phyloP scores from a whole-genome alignment of 2,797 vertebrate species.

The Hyperoplus lanceolatus region DNA sequence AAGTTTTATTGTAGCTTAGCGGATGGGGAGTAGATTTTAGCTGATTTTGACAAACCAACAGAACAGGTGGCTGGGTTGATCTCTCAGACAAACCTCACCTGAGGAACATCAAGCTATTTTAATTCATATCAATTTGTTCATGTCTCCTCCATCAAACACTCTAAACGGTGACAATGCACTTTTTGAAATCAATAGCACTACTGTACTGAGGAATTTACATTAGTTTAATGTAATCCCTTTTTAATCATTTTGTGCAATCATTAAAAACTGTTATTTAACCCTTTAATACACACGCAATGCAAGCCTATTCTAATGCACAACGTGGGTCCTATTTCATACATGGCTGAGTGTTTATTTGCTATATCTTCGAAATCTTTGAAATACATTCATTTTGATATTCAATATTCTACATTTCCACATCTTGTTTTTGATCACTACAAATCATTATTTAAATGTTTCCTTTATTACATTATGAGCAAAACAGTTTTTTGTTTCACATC shows the following conservation, averaged over 20 bases:
- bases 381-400: too few relatives aligned
- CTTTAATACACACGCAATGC: too few relatives aligned
- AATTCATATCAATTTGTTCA: neutral
- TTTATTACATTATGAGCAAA: too few relatives aligned
- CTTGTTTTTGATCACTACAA: too few relatives aligned
- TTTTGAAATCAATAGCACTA: neutral
- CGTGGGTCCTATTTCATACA: too few relatives aligned
- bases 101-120: neutral
- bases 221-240: slow-evolving; percentile 14
- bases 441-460: too few relatives aligned
- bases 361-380: too few relatives aligned
- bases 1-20: neutral
- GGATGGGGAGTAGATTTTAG: neutral
- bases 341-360: too few relatives aligned
- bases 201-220: neutral
- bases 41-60: too few relatives aligned
- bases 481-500: too few relatives aligned
- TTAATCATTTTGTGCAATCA: slow-evolving; percentile 9
- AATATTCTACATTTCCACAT: too few relatives aligned
- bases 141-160: neutral
- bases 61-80: neutral
- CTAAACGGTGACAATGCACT: neutral
- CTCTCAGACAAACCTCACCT: neutral
- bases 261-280: neutral
- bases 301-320: too few relatives aligned